These are phyloP conservation scores for Netelia virgata DNA, from an alignment of 2,888 invertebrate genomes.

Conservation along the genomic window DNA sequence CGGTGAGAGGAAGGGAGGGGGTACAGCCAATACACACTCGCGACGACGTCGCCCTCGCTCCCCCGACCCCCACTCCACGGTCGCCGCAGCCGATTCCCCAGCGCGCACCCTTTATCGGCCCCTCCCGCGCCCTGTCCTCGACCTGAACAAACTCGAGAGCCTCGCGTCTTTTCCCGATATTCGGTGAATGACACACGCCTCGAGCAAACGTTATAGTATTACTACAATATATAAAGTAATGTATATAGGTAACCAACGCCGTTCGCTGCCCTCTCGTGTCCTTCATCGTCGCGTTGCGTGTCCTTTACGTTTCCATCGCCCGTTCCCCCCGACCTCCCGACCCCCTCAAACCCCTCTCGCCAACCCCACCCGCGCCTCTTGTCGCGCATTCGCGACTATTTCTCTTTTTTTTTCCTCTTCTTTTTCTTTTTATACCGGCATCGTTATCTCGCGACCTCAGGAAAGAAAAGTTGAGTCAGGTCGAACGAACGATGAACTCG, in stretches of 20 bases:
- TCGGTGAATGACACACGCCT: conserved; percentile 67
- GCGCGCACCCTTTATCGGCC: neutral
- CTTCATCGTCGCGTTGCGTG: conserved; percentile 18
- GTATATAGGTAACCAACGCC: neutral
- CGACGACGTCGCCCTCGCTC: conserved; percentile 13
- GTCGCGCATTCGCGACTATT: neutral
- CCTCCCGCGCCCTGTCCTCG: conserved; percentile 35
- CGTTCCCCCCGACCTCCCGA: neutral
- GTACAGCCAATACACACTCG: conserved; percentile 19
- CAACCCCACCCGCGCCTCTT: neutral
- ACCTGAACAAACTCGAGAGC: conserved; percentile 39
- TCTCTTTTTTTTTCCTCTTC: neutral
- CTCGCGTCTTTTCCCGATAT: conserved; percentile 60
- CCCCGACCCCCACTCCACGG: neutral
- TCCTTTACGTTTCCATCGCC: conserved; percentile 1
- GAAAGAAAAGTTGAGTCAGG: conserved; percentile 12
- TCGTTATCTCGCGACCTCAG: neutral
- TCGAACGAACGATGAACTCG: neutral
- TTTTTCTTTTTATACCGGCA: conserved; percentile 16
- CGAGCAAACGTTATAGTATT: conserved; percentile 36
- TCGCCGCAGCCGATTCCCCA: conserved; percentile 10
- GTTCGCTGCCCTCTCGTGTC: conserved; percentile 27
- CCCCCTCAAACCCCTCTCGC: neutral
- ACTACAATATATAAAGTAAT: conserved; percentile 62
- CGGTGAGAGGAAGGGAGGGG: conserved; percentile 36